These are phyloP conservation scores for Eurystomus glaucurus DNA, from an alignment of 2,797 vertebrate species.

Conservation along the genomic window DNA sequence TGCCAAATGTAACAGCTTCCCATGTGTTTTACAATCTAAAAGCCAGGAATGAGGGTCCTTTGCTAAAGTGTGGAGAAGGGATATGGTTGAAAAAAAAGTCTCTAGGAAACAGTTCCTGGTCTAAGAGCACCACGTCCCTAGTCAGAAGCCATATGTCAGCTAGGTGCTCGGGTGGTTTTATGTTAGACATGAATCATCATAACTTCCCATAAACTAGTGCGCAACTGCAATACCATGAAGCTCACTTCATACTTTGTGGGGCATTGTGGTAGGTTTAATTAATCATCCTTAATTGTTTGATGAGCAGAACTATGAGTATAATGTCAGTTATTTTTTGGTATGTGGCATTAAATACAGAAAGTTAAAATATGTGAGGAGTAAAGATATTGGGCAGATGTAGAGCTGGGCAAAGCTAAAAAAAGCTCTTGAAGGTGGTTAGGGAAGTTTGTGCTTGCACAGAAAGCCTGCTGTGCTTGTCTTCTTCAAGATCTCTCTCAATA, in stretches of 20 bases:
- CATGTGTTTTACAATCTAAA: background rate
- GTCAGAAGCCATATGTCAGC: background rate
- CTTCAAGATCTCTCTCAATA: background rate
- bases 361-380: background rate
- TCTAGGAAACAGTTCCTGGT: background rate
- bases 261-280: background rate
- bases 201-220: background rate
- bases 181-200: background rate
- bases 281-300: background rate
- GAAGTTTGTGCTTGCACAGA: background rate
- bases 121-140: background rate
- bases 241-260: background rate
- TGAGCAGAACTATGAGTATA: background rate
- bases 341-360: background rate
- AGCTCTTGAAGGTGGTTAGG: background rate
- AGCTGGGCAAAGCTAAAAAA: background rate
- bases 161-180: background rate
- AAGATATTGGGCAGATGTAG: background rate
- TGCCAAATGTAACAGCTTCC: background rate
- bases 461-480: background rate
- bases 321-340: background rate
- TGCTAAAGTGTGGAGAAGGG: background rate
- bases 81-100: background rate
- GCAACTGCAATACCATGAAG: background rate
- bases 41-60: background rate